Conservation (phyloP, 2,797 vertebrate species). For the Sebastes flavidus region DNA sequence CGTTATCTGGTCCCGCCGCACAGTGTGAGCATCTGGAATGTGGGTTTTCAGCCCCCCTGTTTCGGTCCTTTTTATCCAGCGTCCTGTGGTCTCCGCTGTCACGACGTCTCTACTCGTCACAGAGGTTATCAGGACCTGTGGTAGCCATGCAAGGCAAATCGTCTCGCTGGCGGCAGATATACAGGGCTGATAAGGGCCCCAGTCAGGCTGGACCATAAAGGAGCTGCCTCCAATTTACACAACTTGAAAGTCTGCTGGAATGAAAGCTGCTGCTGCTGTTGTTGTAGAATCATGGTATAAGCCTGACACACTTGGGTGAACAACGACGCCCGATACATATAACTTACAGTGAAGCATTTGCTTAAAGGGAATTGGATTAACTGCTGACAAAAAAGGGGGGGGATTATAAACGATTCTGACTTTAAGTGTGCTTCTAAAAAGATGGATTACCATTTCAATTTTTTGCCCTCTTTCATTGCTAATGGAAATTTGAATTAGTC, state of each 20-base stretch:
- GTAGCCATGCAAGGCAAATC: slow-evolving; percentile 45
- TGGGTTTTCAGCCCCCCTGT: background rate
- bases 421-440: slow-evolving; percentile 65
- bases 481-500: slow-evolving; percentile 44
- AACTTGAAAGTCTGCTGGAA: slow-evolving; percentile 44
- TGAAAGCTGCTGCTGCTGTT: slow-evolving; percentile 32
- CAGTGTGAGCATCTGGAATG: slow-evolving; percentile 66
- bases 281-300: slow-evolving; percentile 57
- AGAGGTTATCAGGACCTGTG: slow-evolving; percentile 62
- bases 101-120: slow-evolving; percentile 21
- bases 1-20: slow-evolving; percentile 57
- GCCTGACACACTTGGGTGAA: slow-evolving; percentile 65
- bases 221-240: slow-evolving; percentile 42
- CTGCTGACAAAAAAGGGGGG: slow-evolving; percentile 22
- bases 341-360: slow-evolving; percentile 55
- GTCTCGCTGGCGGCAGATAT: slow-evolving; percentile 48
- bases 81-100: slow-evolving; percentile 45
- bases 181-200: slow-evolving; percentile 43
- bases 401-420: slow-evolving; percentile 71
- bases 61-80: slow-evolving; percentile 49
- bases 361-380: slow-evolving; percentile 75
- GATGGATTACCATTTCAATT: slow-evolving; percentile 69
- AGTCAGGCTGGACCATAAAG: slow-evolving; percentile 13
- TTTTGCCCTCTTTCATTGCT: slow-evolving; percentile 40
- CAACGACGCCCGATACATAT: slow-evolving; percentile 59